phyloP scores from a whole-genome alignment of 2,113 vertebrate genomes.

The Onychostruthus taczanowskii region DNA sequence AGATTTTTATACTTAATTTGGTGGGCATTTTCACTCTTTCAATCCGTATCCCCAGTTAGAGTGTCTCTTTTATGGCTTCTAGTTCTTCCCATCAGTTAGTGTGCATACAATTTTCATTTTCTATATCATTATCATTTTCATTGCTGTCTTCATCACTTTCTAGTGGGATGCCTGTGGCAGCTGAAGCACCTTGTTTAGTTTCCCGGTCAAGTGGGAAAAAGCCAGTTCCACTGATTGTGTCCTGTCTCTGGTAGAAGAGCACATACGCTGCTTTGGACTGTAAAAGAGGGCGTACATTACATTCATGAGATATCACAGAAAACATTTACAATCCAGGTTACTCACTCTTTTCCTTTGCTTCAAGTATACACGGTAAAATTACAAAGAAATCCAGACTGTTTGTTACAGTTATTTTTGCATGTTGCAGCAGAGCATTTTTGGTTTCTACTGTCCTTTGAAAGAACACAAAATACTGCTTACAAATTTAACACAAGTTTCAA shows the following conservation, averaged over 20 bases:
- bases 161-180: constrained; percentile 78
- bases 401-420: background rate
- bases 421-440: background rate
- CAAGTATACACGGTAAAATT: background rate
- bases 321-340: background rate
- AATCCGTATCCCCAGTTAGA: constrained; percentile 65
- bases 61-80: constrained; percentile 88
- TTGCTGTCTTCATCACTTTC: constrained; percentile 86
- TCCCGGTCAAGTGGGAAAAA: constrained; percentile 94
- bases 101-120: constrained; percentile 91
- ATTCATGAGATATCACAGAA: background rate
- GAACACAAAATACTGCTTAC: background rate
- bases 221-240: constrained; percentile 94
- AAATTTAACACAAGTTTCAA: background rate
- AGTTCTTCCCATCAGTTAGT: constrained; percentile 86
- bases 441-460: background rate
- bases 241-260: constrained; percentile 95
- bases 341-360: background rate
- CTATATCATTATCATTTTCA: constrained; percentile 81
- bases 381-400: background rate
- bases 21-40: constrained; percentile 70
- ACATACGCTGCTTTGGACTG: constrained; percentile 99
- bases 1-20: constrained; percentile 76
- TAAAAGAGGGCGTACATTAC: background rate
- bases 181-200: constrained; percentile 82